These are phyloP conservation scores for Coptotermes formosanus DNA, from an alignment of 1,140 invertebrate species.

Conservation along the genomic window DNA sequence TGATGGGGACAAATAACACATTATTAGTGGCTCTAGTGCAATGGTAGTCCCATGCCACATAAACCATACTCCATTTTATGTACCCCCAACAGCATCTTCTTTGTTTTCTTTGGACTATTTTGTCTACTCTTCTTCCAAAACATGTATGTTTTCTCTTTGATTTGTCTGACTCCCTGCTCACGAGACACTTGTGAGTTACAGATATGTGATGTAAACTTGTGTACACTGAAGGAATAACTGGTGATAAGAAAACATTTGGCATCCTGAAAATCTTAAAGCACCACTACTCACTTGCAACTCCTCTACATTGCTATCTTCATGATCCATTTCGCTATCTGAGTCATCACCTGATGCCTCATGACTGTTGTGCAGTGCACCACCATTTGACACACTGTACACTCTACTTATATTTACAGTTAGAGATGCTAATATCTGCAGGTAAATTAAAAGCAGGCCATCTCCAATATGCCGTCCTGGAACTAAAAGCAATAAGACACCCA, in stretches of 20 bases:
- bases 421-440: conserved; percentile 49
- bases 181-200: too few relatives aligned
- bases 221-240: too few relatives aligned
- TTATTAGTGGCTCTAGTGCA: too few relatives aligned
- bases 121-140: too few relatives aligned
- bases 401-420: conserved; percentile 42
- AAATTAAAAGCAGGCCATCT: conserved; percentile 42
- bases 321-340: conserved; percentile 44
- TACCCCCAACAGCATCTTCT: too few relatives aligned
- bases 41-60: too few relatives aligned
- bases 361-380: background rate
- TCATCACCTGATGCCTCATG: conserved; percentile 42
- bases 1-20: too few relatives aligned
- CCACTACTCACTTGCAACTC: conserved; percentile 23
- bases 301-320: conserved; percentile 34
- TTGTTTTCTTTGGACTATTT: too few relatives aligned
- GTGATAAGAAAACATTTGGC: background rate
- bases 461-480: conserved; percentile 40
- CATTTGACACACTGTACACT: conserved; percentile 28
- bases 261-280: background rate
- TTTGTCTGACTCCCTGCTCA: too few relatives aligned
- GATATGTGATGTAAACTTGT: too few relatives aligned
- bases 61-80: too few relatives aligned
- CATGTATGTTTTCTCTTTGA: too few relatives aligned
- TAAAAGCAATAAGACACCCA: background rate